These are phyloP conservation scores for Rhea pennata DNA, from an alignment of 2,113 vertebrate genomes.

Conservation along the genomic window DNA sequence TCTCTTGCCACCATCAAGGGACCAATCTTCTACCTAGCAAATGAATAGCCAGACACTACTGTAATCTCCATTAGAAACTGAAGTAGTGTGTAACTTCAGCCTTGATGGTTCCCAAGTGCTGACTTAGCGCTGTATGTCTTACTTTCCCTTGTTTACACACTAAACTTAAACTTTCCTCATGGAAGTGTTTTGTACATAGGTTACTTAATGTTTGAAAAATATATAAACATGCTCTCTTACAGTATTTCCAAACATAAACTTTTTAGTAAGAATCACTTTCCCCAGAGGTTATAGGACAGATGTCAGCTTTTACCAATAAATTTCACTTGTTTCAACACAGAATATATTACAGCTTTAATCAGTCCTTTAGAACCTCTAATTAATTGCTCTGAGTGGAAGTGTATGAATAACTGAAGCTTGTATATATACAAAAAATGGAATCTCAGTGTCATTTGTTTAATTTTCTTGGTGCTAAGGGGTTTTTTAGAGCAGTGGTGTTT, in stretches of 20 bases:
- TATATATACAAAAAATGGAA: not conserved
- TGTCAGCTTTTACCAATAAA: not conserved
- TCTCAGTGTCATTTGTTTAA: not conserved
- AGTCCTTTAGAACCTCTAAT: not conserved
- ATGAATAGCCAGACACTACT: not conserved
- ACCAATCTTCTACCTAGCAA: not conserved
- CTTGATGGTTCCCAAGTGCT: not conserved
- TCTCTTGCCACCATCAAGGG: not conserved
- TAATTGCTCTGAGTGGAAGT: not conserved
- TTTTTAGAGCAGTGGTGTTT: slow-evolving; percentile 2
- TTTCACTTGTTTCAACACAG: not conserved
- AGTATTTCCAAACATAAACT: not conserved
- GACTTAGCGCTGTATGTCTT: not conserved
- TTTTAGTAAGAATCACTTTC: not conserved
- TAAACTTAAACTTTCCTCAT: not conserved
- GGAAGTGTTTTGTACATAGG: not conserved
- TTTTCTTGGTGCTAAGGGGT: not conserved
- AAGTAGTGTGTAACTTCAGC: not conserved
- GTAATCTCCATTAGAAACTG: not conserved
- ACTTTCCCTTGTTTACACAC: not conserved
- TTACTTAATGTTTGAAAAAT: not conserved
- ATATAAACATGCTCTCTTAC: not conserved
- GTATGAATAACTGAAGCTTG: not conserved
- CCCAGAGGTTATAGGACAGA: not conserved
- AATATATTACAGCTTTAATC: not conserved